A percentile compares a stretch with the other conserved stretches of the same genome.
Conservation (phyloP, 2,888 invertebrate species). For the Nemotelus pantherinus region DNA sequence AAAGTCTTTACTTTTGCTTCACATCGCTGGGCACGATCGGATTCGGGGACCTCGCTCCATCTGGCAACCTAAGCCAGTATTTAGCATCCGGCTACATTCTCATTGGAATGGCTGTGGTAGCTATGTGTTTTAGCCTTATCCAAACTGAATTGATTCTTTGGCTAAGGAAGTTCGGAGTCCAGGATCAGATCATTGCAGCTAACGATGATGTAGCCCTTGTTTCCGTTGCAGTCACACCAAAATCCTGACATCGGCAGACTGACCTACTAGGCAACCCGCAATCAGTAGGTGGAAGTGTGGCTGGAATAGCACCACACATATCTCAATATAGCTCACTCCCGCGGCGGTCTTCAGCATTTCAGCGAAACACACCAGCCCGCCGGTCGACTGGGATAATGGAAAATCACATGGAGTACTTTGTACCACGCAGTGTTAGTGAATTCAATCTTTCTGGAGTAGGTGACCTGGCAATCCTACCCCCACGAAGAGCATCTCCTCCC, state of each 20-base stretch:
- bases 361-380: constrained; percentile 73
- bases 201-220: constrained; percentile 67
- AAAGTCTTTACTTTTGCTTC: constrained; percentile 85
- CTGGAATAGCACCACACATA: constrained; percentile 63
- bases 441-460: constrained; percentile 78
- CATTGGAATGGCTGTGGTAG: constrained; percentile 85
- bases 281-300: constrained; percentile 57
- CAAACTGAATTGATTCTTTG: constrained; percentile 76
- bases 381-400: constrained; percentile 71
- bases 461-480: constrained; percentile 67
- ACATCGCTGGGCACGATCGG: constrained; percentile 84
- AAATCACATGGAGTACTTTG: constrained; percentile 81
- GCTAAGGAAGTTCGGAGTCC: constrained; percentile 64
- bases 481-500: constrained; percentile 63
- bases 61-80: constrained; percentile 76
- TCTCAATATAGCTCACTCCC: constrained; percentile 70
- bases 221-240: constrained; percentile 67
- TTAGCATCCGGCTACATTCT: constrained; percentile 84
- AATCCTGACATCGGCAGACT: constrained; percentile 70
- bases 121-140: constrained; percentile 87
- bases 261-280: constrained; percentile 62
- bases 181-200: constrained; percentile 65
- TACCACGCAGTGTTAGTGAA: constrained; percentile 84
- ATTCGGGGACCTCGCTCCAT: constrained; percentile 81
- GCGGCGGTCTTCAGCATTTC: constrained; percentile 67